Evolutionary conservation across 1,140 invertebrate species (phyloP), one percentile per base, ranked within the genome.

Genomic region (Arctopsyche grandis): DNA sequence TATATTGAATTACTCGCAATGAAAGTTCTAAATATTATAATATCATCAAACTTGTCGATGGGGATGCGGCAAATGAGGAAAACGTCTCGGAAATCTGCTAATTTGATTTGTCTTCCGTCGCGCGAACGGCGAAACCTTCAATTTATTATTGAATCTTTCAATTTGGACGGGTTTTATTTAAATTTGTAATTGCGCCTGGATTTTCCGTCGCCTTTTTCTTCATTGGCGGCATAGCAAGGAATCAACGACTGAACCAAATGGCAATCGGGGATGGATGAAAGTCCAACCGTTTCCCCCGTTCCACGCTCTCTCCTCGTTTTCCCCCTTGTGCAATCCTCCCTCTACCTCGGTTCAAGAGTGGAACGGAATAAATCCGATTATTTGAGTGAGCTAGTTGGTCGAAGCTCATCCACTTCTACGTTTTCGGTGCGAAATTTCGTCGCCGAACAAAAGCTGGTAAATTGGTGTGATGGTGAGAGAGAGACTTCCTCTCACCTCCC

Each of bases 131-230:
- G 43, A 71, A 29, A 14, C 69, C 29, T 71, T 71, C 69, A 38
- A 46, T 71, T 71, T 71, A 71, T 71, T 71, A 71, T 71, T 71
- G 69, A 71, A 71, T 71, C 69, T 21, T 71, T 71, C 69, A 46
- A 46, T 46, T 16, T 10, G 14, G 10, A 21, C 69, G 44, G n/a
- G 44, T 38, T 71, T 71, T 71, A 71, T 71, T 71, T 46, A 71
- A 71, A 71, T 71, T 71, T 71, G 43, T 71, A 71, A 71, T 71
- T 71, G 69, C n/a, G 24, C 29, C 69, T 38, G 7, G 29, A 1
- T 7, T 38, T 38, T 38, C 29, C 29, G 3, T 38, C 7, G 7
- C 29, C 29, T 1, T 38, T 38, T 38, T 38, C 29, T 7, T 7
- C 29, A 38, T 38, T 38, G 29, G 29, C 29, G 29, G 63, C 3